These are phyloP conservation scores for Podarcis muralis DNA, from an alignment of 2,113 vertebrate species.

Conservation along the genomic window DNA sequence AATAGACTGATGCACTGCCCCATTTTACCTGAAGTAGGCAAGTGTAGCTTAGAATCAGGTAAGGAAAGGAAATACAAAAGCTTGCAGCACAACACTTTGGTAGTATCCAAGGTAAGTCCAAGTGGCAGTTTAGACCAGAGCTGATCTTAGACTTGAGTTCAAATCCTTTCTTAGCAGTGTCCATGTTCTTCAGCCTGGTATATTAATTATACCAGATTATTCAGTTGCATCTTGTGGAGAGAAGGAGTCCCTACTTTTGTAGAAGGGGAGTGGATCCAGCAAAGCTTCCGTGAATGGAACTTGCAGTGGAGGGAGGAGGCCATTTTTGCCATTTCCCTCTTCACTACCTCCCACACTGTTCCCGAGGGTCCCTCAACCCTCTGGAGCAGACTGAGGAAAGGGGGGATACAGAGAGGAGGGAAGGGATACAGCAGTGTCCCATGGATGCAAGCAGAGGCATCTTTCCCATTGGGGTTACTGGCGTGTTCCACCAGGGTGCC, in stretches of 20 bases:
- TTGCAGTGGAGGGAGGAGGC: not conserved
- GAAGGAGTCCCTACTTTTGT: not conserved
- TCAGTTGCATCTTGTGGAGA: not conserved
- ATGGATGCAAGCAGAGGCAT: not conserved
- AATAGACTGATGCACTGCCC: not conserved
- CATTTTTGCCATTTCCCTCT: not conserved
- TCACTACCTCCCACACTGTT: not conserved
- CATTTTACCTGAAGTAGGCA: not conserved
- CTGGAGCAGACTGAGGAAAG: not conserved
- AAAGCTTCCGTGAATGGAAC: not conserved
- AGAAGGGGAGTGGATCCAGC: not conserved
- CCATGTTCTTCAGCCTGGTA: no score
- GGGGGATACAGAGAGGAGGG: not conserved
- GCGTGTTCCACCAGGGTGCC: fast-evolving
- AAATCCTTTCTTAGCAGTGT: not conserved
- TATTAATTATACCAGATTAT: not conserved
- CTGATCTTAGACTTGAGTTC: not conserved
- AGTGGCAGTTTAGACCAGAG: not conserved
- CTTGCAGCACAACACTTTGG: not conserved
- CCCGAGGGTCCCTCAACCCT: not conserved
- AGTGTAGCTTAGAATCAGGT: not conserved
- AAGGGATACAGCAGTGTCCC: no score
- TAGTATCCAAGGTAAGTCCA: not conserved
- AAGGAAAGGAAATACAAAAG: not conserved
- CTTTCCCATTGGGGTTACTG: no score